Evolutionary conservation across 2,888 invertebrate species (phyloP), one percentile per base, ranked within the genome.

Genomic region (Capitulum mitella): DNA sequence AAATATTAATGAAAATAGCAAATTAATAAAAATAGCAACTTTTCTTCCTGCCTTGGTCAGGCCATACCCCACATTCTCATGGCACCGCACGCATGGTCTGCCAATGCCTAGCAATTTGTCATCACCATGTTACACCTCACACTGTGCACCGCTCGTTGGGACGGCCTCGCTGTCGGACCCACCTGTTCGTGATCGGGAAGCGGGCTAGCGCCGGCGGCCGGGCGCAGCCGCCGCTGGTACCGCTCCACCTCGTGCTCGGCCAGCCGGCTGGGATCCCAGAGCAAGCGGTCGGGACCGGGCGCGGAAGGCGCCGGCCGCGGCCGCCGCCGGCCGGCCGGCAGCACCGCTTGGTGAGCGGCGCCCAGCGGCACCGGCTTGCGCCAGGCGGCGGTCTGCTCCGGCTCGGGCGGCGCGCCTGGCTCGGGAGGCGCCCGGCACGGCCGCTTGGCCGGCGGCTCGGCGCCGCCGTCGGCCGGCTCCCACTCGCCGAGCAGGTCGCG

Each of bases 341-440:
- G 95, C 79, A 90, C 91, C 6, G 97, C 98, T 88, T 98, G 98
- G 85, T 92, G 97, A 84, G 95, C 94, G 82, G 91, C 91, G 29
- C 82, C 98, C 40, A 98, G 96, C 93, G 95, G 96, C 82, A 97
- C 97, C 34, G 94, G 95, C 89, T 95, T 95, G 86, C 93, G 92
- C 92, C 93, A 93, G 83, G 29, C 2, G 1, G 29, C 6, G 29
- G 34, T 6, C 32, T 29, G 22, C 32, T 6, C 32, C 61, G 61
- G 32, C 29, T 29, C 64, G 8, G 64, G 29, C 16, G 19, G 64
- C 34, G 19, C 34, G 1, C 58, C 12, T 1, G 29, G 58, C 58
- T 61, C 64, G 64, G 34, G 19, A 19, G 64, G 34, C 16, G 64
- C 64, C 10, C 14, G 64, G 3, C 34, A 32, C 64, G 34, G 64